These are phyloP conservation scores for Arctia plantaginis DNA, from an alignment of 2,888 invertebrate genomes.

Conservation along the genomic window DNA sequence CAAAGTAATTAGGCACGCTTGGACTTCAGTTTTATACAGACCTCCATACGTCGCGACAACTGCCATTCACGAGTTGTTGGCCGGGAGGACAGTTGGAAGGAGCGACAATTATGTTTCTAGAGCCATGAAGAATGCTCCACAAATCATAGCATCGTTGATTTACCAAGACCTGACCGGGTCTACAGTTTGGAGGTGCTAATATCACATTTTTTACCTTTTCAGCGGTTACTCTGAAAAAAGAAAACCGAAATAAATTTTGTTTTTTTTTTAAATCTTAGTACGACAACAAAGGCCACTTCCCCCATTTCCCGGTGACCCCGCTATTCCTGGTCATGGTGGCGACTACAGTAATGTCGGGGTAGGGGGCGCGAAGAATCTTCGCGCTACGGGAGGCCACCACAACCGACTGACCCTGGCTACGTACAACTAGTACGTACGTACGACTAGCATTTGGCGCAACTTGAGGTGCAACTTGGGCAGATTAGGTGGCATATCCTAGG, in stretches of 20 bases:
- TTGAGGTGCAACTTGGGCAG: no score
- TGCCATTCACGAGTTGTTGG: slow-evolving; percentile 10
- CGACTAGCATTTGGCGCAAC: no score
- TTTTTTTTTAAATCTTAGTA: no score
- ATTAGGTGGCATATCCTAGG: no score
- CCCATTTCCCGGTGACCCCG: no score
- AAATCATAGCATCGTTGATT: slow-evolving; percentile 5
- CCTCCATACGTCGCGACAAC: slow-evolving; percentile 37
- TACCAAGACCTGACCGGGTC: slow-evolving; percentile 5
- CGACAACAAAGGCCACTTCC: no score
- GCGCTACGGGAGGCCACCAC: no score
- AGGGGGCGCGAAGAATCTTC: no score
- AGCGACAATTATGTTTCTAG: slow-evolving; percentile 6
- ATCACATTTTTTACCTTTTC: slow-evolving; percentile 1
- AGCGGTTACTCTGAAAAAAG: not conserved
- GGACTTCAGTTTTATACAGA: slow-evolving; percentile 5
- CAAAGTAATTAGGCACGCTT: not conserved
- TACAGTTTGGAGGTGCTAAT: slow-evolving; percentile 4
- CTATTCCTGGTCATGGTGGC: no score
- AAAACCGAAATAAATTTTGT: not conserved
- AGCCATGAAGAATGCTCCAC: not conserved
- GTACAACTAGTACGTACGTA: no score
- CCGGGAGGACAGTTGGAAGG: slow-evolving; percentile 15
- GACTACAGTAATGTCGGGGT: no score
- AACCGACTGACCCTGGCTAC: no score